Conservation (phyloP, 2,888 invertebrate species). For the Ophion ventricosus region DNA sequence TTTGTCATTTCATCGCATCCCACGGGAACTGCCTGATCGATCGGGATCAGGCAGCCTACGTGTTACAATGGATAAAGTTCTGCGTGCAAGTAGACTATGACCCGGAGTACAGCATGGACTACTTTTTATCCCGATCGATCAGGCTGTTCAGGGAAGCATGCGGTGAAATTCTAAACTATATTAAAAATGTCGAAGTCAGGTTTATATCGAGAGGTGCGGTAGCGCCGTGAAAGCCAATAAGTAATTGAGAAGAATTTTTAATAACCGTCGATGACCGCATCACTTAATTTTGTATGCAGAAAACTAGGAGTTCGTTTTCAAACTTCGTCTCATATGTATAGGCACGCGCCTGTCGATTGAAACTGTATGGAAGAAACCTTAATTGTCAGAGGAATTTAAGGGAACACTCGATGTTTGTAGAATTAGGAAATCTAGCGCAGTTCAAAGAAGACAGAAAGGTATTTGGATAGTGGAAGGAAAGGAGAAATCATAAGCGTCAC, state of each 20-base stretch:
- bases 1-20: too few species aligned
- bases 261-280: too few species aligned
- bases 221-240: too few species aligned
- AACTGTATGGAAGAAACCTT: background rate
- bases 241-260: too few species aligned
- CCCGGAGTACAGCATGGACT: background rate
- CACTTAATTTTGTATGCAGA: too few species aligned
- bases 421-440: conserved; percentile 29
- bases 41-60: background rate
- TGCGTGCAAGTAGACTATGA: background rate
- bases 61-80: background rate
- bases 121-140: background rate
- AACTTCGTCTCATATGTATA: too few species aligned
- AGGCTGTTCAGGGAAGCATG: background rate
- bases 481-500: conserved; percentile 27
- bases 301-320: too few species aligned
- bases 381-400: conserved; percentile 31
- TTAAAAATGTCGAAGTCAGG: background rate
- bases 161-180: background rate
- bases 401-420: conserved; percentile 48
- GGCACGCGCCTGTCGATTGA: background rate
- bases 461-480: conserved; percentile 11
- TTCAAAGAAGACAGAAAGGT: background rate
- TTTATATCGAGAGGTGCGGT: background rate
- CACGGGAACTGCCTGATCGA: background rate